These are phyloP conservation scores for Clepsis dumicolana DNA, from an alignment of 2,888 invertebrate species.

Conservation along the genomic window DNA sequence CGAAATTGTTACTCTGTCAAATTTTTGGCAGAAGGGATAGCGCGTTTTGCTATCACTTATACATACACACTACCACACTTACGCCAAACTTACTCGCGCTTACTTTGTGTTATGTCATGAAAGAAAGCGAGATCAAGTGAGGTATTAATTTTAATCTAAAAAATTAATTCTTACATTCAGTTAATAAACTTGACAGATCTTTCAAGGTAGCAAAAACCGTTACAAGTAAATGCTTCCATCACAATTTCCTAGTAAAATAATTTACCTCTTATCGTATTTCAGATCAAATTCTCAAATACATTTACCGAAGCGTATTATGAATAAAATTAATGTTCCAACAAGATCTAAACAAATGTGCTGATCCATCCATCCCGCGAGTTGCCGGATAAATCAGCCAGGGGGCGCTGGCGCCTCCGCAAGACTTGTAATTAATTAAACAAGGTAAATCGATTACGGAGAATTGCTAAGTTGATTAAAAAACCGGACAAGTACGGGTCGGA, in stretches of 20 bases:
- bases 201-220: background rate
- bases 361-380: background rate
- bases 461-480: constrained; percentile 16
- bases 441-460: constrained; percentile 4
- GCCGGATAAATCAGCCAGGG: background rate
- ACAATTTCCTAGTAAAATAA: background rate
- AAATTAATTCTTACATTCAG: too few relatives aligned
- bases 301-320: background rate
- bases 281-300: background rate
- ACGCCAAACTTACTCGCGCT: too few relatives aligned
- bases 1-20: too few relatives aligned
- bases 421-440: constrained; percentile 17
- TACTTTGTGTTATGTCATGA: too few relatives aligned
- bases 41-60: too few relatives aligned
- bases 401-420: background rate
- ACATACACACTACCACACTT: too few relatives aligned
- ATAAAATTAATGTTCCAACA: background rate
- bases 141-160: too few relatives aligned
- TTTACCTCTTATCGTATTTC: background rate
- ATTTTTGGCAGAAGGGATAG: too few relatives aligned
- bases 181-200: too few relatives aligned
- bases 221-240: background rate
- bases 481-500: too few relatives aligned
- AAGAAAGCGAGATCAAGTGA: too few relatives aligned
- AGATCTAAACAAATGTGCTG: constrained; percentile 4